These are phyloP conservation scores for Tetrapedia diversipes DNA, from an alignment of 2,888 invertebrate species.

Conservation along the genomic window DNA sequence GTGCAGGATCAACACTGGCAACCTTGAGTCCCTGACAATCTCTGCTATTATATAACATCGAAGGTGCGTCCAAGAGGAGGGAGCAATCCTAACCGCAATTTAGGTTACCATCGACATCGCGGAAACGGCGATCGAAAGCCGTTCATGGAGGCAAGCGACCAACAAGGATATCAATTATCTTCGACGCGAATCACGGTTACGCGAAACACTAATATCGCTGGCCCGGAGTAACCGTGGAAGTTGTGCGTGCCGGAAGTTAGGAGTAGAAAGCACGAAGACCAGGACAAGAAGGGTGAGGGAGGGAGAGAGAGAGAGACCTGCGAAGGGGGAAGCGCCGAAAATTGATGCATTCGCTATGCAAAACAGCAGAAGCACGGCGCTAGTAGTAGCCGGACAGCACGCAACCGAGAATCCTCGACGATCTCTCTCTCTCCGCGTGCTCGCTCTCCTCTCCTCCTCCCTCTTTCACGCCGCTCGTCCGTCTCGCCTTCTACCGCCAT, in stretches of 20 bases:
- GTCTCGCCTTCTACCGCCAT: slow-evolving; percentile 62
- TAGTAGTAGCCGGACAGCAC: slow-evolving; percentile 74
- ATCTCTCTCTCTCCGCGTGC: slow-evolving; percentile 48
- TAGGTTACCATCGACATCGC: slow-evolving; percentile 30
- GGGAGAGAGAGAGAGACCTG: slow-evolving; percentile 53
- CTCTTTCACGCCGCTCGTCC: slow-evolving; percentile 38
- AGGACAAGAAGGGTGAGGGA: slow-evolving; percentile 7
- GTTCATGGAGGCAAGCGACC: neutral
- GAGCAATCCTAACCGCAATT: slow-evolving; percentile 41
- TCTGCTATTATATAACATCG: slow-evolving; percentile 24
- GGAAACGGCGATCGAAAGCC: slow-evolving; percentile 11
- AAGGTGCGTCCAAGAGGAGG: slow-evolving; percentile 1
- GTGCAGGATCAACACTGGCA: neutral
- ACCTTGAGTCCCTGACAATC: slow-evolving; percentile 39
- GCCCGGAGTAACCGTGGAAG: slow-evolving; percentile 34
- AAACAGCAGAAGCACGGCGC: slow-evolving; percentile 77
- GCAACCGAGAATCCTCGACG: slow-evolving; percentile 71
- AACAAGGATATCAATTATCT: slow-evolving; percentile 74
- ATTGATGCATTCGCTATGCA: slow-evolving; percentile 81
- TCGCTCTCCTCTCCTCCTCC: slow-evolving; percentile 19
- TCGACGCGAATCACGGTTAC: slow-evolving; percentile 74
- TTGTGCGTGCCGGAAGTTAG: slow-evolving; percentile 62
- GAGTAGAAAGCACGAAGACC: slow-evolving; percentile 23
- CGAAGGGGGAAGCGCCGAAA: slow-evolving; percentile 75
- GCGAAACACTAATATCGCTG: slow-evolving; percentile 47